phyloP scores from a whole-genome alignment of 2,888 invertebrate genomes.

The Cheilosia urbana region DNA sequence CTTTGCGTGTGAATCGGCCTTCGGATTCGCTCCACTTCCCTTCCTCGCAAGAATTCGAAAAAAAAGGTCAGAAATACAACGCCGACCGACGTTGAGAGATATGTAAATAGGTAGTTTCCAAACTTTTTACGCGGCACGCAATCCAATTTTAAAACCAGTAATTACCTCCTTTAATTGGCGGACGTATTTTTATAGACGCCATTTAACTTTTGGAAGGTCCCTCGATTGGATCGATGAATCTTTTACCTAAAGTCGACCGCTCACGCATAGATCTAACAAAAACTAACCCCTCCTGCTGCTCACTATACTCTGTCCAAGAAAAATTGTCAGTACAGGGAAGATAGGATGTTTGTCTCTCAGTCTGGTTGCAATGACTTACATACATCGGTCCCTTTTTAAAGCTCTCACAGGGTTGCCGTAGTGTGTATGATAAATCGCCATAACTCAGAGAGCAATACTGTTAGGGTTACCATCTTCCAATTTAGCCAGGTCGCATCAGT shows the following conservation, averaged over 20 bases:
- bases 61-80: slow-evolving; percentile 6
- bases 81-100: background rate
- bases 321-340: no score
- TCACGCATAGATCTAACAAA: slow-evolving; percentile 25
- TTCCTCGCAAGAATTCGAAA: background rate
- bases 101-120: slow-evolving; percentile 1
- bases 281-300: background rate
- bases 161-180: slow-evolving; percentile 14
- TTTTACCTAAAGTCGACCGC: slow-evolving; percentile 30
- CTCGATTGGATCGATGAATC: background rate
- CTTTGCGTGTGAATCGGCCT: slow-evolving; percentile 6
- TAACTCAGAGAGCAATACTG: no score
- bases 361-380: no score
- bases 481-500: no score
- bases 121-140: slow-evolving; percentile 21
- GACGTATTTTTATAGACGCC: background rate
- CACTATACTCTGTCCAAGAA: no score
- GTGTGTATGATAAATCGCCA: no score
- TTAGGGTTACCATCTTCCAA: no score
- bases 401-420: no score
- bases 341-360: no score
- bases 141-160: slow-evolving; percentile 24
- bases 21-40: background rate
- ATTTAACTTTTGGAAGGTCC: background rate
- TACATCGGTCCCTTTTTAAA: no score